Percentiles rank a stretch among this genome's conserved stretches.
phyloP scores from a whole-genome alignment of 1,140 invertebrate genomes.

The Pseudomyrmex dendroicus region DNA sequence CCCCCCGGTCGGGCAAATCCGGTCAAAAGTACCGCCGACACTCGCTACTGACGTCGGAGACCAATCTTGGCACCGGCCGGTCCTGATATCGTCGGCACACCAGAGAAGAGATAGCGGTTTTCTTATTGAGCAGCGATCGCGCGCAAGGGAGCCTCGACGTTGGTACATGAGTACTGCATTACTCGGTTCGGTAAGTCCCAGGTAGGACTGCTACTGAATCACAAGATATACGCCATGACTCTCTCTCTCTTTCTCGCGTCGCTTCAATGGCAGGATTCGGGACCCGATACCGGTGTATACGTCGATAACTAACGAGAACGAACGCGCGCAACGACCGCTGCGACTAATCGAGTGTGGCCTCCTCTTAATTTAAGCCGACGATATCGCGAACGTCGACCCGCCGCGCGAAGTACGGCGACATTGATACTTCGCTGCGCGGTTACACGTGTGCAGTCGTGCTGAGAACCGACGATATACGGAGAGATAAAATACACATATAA shows the following conservation, averaged over 20 bases:
- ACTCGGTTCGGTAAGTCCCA: constrained; percentile 75
- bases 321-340: constrained; percentile 71
- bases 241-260: constrained; percentile 60
- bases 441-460: too few species aligned
- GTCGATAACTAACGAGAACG: constrained; percentile 79
- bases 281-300: constrained; percentile 69
- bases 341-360: constrained; percentile 73
- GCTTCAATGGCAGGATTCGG: constrained; percentile 62
- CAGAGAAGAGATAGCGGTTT: constrained; percentile 76
- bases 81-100: constrained; percentile 58
- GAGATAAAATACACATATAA: not conserved
- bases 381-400: constrained; percentile 40
- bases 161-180: constrained; percentile 81
- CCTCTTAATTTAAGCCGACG: constrained; percentile 76
- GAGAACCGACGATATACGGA: not conserved
- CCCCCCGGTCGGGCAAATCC: not conserved
- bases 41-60: constrained; percentile 51
- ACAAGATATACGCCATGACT: constrained; percentile 70
- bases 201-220: constrained; percentile 80
- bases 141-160: constrained; percentile 69
- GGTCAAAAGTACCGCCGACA: constrained; percentile 64
- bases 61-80: constrained; percentile 60
- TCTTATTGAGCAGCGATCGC: constrained; percentile 73
- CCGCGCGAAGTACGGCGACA: constrained; percentile 46
- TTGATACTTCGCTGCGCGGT: constrained; percentile 25